These are phyloP conservation scores for Synodontis membranacea DNA, from an alignment of 2,113 vertebrate species.

Conservation along the genomic window DNA sequence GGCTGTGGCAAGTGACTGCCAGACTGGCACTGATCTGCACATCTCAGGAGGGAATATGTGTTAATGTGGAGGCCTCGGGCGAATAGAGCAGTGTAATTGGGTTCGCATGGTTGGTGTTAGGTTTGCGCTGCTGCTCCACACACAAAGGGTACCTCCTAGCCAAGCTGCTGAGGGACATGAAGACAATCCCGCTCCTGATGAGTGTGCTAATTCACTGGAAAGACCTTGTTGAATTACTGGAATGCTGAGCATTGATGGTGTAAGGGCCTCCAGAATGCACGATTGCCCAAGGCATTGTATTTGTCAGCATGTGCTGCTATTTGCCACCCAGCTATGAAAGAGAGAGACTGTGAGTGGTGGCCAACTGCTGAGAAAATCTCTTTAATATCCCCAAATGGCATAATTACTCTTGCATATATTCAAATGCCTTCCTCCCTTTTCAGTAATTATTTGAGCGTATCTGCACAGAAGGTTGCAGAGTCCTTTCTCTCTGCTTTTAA, in stretches of 20 bases:
- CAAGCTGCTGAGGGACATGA: constrained; percentile 64
- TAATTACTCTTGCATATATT: constrained; percentile 62
- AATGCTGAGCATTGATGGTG: constrained; percentile 54
- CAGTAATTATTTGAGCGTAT: constrained; percentile 57
- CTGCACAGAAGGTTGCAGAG: constrained; percentile 60
- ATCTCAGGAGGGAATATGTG: constrained; percentile 63
- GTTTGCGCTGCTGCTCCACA: constrained; percentile 64
- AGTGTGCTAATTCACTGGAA: constrained; percentile 64
- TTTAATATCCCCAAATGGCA: constrained; percentile 57
- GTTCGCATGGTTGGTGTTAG: constrained; percentile 73
- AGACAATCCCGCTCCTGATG: constrained; percentile 62
- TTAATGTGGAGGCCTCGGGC: constrained; percentile 67
- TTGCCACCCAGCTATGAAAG: constrained; percentile 41
- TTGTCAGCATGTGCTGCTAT: constrained; percentile 50
- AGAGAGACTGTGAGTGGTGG: constrained; percentile 46
- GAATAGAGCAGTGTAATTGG: constrained; percentile 71
- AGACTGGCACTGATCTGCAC: constrained; percentile 67
- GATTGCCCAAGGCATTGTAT: constrained; percentile 54
- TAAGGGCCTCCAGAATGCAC: constrained; percentile 62
- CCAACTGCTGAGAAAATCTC: constrained; percentile 57
- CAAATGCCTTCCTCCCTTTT: constrained; percentile 53
- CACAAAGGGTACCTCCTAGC: constrained; percentile 71
- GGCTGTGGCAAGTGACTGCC: constrained; percentile 62
- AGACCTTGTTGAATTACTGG: constrained; percentile 67
- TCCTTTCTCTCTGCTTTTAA: constrained; percentile 56